Base-by-base conservation (phyloP, 2,797 vertebrate species). In the Melanotaenia boesemani region DNA sequence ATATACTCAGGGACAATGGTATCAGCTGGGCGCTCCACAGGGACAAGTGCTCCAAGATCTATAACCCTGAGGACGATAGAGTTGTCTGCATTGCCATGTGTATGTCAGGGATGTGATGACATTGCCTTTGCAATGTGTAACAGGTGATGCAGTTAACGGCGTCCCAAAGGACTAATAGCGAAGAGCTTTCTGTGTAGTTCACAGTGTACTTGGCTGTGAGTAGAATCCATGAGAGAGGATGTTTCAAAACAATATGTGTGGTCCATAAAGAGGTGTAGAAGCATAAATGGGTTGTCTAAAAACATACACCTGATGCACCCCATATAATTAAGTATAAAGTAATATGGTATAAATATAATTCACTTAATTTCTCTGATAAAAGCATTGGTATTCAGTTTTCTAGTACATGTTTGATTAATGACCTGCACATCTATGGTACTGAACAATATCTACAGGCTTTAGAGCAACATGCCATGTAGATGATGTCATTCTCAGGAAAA, bases 1-100 rank as follows among this genome's bases (percentile, higher is more conserved):
- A 76, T 63, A 50, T 63, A 79, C 63, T 4, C 39, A n/a, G 63
- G 67, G 74, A 89, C 91, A 88, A 86, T 86, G 78, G 78, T 89
- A 62, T 92, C 88, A 68, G 77, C 71, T 83, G 41, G 75, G 59
- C 11, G n/a, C 67, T 85, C 86, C 76, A 57, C 39, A 1, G 83
- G 78, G 85, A 86, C 66, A 61, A 72, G 64, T 63, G 76, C 59
- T 74, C 63, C 70, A 55, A 71, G 74, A 59, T 83, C 84, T 87
- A 80, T 18, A 60, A 80, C 65, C 69, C 58, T 13, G 68, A 58
- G 52, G 46, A 58, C 60, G 76, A 18, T 70, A 80, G 59, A 41
- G 75, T 77, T 75, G 57, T 80, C 58, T 72, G 80, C 67, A 83
- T 90, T 90, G 86, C 82, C 76, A 60, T 71, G 63, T 72, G 69